Conservation (phyloP, 2,888 invertebrate species). For the Corythucha ciliata region DNA sequence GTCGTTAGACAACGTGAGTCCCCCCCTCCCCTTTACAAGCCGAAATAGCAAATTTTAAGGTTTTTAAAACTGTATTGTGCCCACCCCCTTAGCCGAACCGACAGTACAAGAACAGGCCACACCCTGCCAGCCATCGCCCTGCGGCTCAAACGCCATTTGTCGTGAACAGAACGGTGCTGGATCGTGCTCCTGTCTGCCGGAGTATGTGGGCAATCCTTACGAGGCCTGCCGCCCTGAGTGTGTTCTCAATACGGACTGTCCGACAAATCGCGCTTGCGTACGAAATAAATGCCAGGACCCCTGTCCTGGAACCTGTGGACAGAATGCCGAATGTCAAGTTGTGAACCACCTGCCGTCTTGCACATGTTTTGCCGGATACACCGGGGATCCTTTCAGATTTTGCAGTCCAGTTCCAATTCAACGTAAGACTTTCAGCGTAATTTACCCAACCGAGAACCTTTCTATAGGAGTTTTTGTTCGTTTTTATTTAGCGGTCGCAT, state of each 20-base stretch:
- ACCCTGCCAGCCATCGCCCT: slow-evolving; percentile 63
- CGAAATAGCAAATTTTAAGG: too few species aligned
- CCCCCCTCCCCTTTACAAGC: too few species aligned
- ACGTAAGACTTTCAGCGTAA: slow-evolving; percentile 62
- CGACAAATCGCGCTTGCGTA: slow-evolving; percentile 53
- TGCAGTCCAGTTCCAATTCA: slow-evolving; percentile 46
- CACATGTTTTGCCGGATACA: slow-evolving; percentile 51
- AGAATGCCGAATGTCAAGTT: slow-evolving; percentile 56
- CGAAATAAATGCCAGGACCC: slow-evolving; percentile 59
- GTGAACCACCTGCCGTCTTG: slow-evolving; percentile 59
- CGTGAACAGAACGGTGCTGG: slow-evolving; percentile 61
- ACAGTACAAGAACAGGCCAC: slow-evolving; percentile 39
- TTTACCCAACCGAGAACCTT: slow-evolving; percentile 41
- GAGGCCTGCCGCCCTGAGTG: slow-evolving; percentile 58
- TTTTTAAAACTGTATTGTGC: too few species aligned
- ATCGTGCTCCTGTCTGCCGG: slow-evolving; percentile 59
- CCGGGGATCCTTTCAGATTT: slow-evolving; percentile 57
- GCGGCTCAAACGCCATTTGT: slow-evolving; percentile 61
- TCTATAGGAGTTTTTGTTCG: background rate
- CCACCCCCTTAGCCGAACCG: slow-evolving; percentile 34
- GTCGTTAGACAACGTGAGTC: slow-evolving; percentile 22
- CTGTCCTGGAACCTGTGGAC: slow-evolving; percentile 59
- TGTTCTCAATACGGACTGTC: slow-evolving; percentile 54
- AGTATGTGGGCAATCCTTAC: slow-evolving; percentile 65
- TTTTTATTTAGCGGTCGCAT: slow-evolving; percentile 17